These are phyloP conservation scores for Brenthis hecate DNA, from an alignment of 2,888 invertebrate genomes.

Conservation along the genomic window DNA sequence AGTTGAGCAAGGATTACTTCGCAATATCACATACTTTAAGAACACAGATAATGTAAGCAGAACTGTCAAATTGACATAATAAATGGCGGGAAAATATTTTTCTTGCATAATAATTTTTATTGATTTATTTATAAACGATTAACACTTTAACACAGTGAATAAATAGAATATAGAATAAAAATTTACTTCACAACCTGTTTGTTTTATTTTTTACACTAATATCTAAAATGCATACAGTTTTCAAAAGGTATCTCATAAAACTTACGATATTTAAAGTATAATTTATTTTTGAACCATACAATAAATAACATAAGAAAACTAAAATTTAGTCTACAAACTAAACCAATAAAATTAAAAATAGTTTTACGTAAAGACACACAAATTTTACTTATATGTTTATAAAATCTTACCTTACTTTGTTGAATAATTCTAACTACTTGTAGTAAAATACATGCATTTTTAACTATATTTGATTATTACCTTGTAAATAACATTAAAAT, in stretches of 20 bases:
- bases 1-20: too few relatives aligned
- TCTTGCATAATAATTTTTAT: background rate
- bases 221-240: background rate
- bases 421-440: background rate
- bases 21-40: too few relatives aligned
- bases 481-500: slow-evolving; percentile 5
- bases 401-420: background rate
- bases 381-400: background rate
- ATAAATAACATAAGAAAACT: background rate
- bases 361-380: background rate
- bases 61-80: background rate
- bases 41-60: too few relatives aligned
- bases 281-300: slow-evolving; percentile 4
- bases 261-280: background rate
- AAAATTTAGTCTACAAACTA: background rate
- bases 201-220: background rate
- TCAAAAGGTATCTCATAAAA: too few relatives aligned
- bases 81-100: background rate
- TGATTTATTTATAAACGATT: background rate
- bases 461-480: slow-evolving; percentile 17
- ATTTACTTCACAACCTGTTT: slow-evolving; percentile 3
- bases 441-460: background rate
- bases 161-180: slow-evolving; percentile 1
- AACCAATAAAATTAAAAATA: background rate
- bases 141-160: background rate